These are phyloP conservation scores for Pelecanoides urinatrix DNA, from an alignment of 2,113 vertebrate genomes.

Conservation along the genomic window DNA sequence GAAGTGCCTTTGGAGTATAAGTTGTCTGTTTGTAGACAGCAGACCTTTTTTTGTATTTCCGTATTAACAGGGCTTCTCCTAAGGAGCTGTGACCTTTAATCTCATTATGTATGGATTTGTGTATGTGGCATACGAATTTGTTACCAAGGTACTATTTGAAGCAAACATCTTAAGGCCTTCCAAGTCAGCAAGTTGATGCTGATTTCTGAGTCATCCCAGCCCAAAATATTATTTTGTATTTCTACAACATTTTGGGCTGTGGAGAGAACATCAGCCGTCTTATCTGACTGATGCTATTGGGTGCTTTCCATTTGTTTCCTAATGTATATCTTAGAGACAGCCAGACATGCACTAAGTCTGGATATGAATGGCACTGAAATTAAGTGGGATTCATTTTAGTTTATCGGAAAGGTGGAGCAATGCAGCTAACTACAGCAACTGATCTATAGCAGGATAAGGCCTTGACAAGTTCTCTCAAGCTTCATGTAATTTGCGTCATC, in stretches of 20 bases:
- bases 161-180: slow-evolving; percentile 38
- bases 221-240: slow-evolving; percentile 28
- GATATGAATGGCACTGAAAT: background rate
- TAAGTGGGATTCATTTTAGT: background rate
- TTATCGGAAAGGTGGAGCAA: background rate
- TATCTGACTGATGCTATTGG: background rate
- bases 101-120: slow-evolving; percentile 5
- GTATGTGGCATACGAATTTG: background rate
- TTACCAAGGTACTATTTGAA: slow-evolving; percentile 48
- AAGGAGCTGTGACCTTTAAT: slow-evolving; percentile 31
- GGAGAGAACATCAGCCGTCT: background rate
- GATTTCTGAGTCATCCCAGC: slow-evolving; percentile 46
- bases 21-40: background rate
- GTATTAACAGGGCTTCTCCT: background rate
- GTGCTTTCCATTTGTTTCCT: background rate
- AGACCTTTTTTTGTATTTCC: background rate
- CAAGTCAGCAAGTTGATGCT: slow-evolving; percentile 23
- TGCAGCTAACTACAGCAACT: background rate
- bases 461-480: slow-evolving; percentile 26
- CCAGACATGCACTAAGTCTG: background rate
- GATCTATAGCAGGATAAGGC: background rate
- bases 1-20: background rate
- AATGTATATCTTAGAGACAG: background rate
- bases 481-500: background rate
- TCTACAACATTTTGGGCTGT: background rate